Percentiles rank a stretch among this genome's conserved stretches.
These are phyloP conservation scores for Sipha maydis DNA, from an alignment of 2,888 invertebrate species.

Conservation along the genomic window DNA sequence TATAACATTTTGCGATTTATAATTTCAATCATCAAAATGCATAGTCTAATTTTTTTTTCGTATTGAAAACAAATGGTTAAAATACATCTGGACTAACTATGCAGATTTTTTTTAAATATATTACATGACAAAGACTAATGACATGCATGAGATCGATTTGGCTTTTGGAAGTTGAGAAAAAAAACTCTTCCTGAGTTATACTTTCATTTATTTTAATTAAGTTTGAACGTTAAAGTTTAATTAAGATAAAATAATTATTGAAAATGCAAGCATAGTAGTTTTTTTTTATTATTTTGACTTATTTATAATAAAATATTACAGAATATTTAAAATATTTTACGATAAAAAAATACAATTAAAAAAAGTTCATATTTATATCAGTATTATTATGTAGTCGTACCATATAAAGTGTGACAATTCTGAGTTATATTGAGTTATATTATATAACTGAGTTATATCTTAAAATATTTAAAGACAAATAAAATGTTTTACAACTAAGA, in stretches of 20 bases:
- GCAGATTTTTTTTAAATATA: constrained; percentile 49
- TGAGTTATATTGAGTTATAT: too few species aligned
- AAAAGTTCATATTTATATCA: too few species aligned
- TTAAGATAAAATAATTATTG: constrained; percentile 53
- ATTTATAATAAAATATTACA: neutral
- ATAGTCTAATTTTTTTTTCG: neutral
- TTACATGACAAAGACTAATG: constrained; percentile 59
- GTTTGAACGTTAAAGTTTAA: constrained; percentile 47
- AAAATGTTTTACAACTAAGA: too few species aligned
- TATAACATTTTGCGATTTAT: neutral
- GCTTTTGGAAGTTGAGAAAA: neutral
- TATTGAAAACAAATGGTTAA: constrained; percentile 40
- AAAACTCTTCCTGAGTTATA: constrained; percentile 38
- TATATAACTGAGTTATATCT: too few species aligned
- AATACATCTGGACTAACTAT: constrained; percentile 37
- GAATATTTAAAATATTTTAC: too few species aligned
- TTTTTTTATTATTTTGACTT: neutral
- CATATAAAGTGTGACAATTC: too few species aligned
- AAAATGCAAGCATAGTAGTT: neutral
- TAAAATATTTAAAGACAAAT: too few species aligned
- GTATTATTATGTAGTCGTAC: too few species aligned
- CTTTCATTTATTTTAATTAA: constrained; percentile 57
- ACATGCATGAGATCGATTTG: constrained; percentile 43
- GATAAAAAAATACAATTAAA: too few species aligned
- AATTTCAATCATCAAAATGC: neutral